Evolutionary conservation across 2,888 invertebrate species (phyloP).

Genomic region (Scaptomyza caliginosa): DNA sequence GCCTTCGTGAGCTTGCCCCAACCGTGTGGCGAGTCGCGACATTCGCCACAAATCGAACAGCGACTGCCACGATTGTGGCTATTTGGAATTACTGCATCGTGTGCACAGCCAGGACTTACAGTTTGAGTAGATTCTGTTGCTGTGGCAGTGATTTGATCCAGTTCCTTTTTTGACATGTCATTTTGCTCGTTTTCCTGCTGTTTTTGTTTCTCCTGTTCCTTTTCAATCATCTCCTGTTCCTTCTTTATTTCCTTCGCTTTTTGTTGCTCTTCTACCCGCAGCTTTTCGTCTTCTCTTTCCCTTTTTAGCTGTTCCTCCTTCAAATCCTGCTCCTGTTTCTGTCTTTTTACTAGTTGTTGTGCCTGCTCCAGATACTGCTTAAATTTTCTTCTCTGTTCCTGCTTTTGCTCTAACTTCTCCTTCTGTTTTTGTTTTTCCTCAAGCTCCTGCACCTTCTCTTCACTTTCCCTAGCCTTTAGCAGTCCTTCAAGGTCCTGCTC

Average conservation of each 20-base stretch:
- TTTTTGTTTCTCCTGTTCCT: neutral
- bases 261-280: neutral
- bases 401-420: neutral
- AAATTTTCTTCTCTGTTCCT: neutral
- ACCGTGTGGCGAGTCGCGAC: slow-evolving; percentile 58
- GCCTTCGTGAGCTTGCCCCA: slow-evolving; percentile 69
- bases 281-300: slow-evolving; percentile 1
- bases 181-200: neutral
- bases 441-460: neutral
- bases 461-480: too few relatives aligned
- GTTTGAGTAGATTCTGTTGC: neutral
- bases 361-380: slow-evolving; percentile 1
- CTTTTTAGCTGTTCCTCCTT: neutral
- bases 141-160: neutral
- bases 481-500: neutral
- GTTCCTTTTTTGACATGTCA: neutral
- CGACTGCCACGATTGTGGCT: slow-evolving; percentile 24
- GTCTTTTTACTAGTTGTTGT: neutral
- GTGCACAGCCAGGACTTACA: slow-evolving; percentile 1
- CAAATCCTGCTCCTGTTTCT: neutral
- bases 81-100: slow-evolving; percentile 3
- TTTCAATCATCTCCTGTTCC: neutral
- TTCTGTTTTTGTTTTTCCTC: neutral
- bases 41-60: slow-evolving; percentile 60
- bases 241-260: neutral